Evolutionary conservation across 1,140 invertebrate genomes (phyloP).

Genomic region (Drosophila takahashii): DNA sequence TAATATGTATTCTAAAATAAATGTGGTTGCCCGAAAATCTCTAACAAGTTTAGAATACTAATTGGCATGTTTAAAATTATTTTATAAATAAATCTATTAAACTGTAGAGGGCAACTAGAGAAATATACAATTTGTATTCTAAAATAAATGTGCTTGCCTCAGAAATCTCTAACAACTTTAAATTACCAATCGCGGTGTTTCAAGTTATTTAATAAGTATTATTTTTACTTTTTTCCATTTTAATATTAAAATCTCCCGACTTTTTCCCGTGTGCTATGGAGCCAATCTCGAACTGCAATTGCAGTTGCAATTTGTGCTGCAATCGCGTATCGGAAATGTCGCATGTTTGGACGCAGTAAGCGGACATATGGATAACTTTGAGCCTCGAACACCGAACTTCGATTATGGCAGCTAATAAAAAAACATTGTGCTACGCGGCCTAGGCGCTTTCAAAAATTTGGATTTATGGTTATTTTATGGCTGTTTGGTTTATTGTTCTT

Average conservation of each 20-base stretch:
- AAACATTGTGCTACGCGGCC: conserved; percentile 28
- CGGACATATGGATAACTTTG: conserved; percentile 22
- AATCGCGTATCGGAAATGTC: conserved; percentile 51
- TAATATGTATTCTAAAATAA: no score
- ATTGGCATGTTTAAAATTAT: no score
- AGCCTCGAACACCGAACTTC: conserved; percentile 55
- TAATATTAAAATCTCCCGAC: background rate
- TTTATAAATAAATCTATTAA: no score
- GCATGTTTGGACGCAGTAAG: conserved; percentile 71
- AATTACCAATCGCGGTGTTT: no score
- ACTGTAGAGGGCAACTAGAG: no score
- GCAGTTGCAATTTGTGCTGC: conserved; percentile 10
- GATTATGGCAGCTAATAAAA: conserved; percentile 76
- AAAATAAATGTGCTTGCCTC: no score
- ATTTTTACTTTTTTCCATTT: background rate
- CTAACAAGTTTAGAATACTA: no score
- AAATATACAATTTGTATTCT: no score
- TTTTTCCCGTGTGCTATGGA: conserved; percentile 1
- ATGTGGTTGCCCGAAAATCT: no score
- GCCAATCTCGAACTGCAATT: conserved; percentile 22
- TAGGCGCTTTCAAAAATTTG: conserved; percentile 53
- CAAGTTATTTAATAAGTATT: no score
- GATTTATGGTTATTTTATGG: conserved; percentile 61
- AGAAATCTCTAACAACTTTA: no score
- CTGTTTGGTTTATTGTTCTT: conserved; percentile 52